These are phyloP conservation scores for Ormia ochracea DNA, from an alignment of 2,888 invertebrate genomes.

Conservation along the genomic window DNA sequence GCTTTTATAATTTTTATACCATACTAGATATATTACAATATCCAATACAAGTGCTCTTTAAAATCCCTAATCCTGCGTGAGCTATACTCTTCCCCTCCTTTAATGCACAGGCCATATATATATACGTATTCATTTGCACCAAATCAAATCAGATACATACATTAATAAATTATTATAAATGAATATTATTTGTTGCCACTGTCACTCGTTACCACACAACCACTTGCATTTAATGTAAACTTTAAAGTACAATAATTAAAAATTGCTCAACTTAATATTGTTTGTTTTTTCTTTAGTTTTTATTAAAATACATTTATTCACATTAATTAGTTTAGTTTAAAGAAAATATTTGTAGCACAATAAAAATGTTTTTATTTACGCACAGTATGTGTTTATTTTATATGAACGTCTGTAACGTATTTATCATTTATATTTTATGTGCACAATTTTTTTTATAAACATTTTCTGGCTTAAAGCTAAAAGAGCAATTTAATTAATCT, in stretches of 20 bases:
- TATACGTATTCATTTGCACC: slow-evolving; percentile 50
- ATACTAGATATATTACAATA: neutral
- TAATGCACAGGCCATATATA: slow-evolving; percentile 52
- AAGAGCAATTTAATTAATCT: neutral
- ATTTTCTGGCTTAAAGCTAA: neutral
- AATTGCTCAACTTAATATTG: neutral
- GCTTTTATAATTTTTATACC: neutral
- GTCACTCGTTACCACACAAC: neutral
- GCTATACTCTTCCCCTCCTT: neutral
- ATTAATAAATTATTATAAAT: neutral
- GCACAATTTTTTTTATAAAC: neutral
- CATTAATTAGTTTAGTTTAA: slow-evolving; percentile 3
- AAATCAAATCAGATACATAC: slow-evolving; percentile 4
- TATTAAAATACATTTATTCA: neutral
- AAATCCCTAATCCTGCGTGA: neutral
- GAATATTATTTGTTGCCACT: neutral
- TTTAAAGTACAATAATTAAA: neutral
- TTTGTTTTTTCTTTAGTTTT: slow-evolving; percentile 2
- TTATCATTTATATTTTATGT: neutral
- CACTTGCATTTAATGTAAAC: neutral
- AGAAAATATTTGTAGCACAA: neutral
- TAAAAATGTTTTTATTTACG: neutral
- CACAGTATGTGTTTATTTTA: neutral
- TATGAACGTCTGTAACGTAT: slow-evolving; percentile 18
- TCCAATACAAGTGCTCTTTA: neutral